Conservation (phyloP, 2,888 invertebrate species). For the Lacanobia wlatinum region DNA sequence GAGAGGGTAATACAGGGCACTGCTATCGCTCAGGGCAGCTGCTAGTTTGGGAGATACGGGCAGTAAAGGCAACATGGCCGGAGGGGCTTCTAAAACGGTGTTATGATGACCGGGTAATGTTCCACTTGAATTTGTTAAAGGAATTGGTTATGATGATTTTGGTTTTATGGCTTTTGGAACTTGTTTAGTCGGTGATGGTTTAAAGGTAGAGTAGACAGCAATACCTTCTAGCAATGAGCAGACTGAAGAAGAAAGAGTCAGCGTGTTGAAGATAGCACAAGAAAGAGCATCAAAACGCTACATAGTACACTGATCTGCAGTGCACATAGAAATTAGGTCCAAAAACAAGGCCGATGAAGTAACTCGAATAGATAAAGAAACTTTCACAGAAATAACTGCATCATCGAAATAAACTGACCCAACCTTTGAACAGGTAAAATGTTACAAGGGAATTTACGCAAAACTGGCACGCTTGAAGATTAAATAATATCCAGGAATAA, state of each 20-base stretch:
- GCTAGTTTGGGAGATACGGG: conserved; percentile 60
- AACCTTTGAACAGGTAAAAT: background rate
- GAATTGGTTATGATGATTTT: conserved; percentile 16
- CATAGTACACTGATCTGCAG: too few relatives aligned
- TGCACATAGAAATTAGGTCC: too few relatives aligned
- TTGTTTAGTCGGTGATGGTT: background rate
- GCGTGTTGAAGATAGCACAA: too few relatives aligned
- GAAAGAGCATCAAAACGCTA: too few relatives aligned
- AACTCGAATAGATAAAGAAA: background rate
- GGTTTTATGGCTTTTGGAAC: too few relatives aligned
- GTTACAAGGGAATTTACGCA: background rate
- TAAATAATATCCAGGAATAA: conserved; percentile 12
- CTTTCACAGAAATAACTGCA: background rate
- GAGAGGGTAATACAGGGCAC: conserved; percentile 64
- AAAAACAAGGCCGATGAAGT: too few relatives aligned
- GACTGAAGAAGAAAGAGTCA: too few relatives aligned
- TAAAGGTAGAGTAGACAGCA: background rate
- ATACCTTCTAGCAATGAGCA: background rate
- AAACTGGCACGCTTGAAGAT: conserved; percentile 11
- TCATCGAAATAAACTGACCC: background rate
- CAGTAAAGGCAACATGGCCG: conserved; percentile 48
- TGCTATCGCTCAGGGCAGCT: conserved; percentile 64
- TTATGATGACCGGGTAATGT: conserved; percentile 45
- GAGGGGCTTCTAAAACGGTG: conserved; percentile 36
- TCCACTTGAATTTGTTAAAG: conserved; percentile 7